These are phyloP conservation scores for Callyntrura guangdongensis DNA, from an alignment of 2,888 invertebrate species.

Conservation along the genomic window DNA sequence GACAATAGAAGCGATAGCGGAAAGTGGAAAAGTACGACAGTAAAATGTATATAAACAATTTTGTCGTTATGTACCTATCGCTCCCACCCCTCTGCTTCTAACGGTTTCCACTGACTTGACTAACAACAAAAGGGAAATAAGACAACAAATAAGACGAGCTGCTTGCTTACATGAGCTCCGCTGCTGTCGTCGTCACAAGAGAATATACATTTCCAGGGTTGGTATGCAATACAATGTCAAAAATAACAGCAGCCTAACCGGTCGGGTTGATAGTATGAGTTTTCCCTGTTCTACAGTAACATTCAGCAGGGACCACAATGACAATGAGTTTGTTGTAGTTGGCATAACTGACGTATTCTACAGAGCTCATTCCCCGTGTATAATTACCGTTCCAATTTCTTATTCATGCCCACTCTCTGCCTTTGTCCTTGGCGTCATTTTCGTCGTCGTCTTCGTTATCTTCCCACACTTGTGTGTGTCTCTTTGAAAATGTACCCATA, in stretches of 20 bases:
- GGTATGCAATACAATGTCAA: no score
- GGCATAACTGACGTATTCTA: slow-evolving; percentile 45
- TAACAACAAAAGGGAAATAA: neutral
- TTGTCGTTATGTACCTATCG: neutral
- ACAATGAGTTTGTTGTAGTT: neutral
- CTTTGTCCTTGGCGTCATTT: slow-evolving; percentile 72
- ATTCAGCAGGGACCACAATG: slow-evolving; percentile 55
- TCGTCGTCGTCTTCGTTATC: slow-evolving; percentile 27
- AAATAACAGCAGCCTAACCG: neutral
- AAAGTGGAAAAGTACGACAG: neutral
- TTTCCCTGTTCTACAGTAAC: slow-evolving; percentile 13
- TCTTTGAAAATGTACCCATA: slow-evolving; percentile 2
- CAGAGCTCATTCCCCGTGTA: slow-evolving; percentile 59
- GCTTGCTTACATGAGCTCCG: neutral
- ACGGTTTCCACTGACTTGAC: neutral
- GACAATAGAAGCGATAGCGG: neutral
- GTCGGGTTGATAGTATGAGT: neutral
- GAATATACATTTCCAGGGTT: neutral
- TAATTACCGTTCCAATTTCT: slow-evolving; percentile 78
- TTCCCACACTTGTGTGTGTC: slow-evolving; percentile 43
- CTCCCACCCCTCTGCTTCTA: neutral
- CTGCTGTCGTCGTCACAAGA: neutral
- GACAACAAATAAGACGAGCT: slow-evolving; percentile 25
- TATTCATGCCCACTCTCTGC: slow-evolving; percentile 66
- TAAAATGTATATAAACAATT: neutral